Evolutionary conservation across 2,113 vertebrate genomes (phyloP), one percentile per base, ranked within the genome.

Genomic region (Carassius auratus): DNA sequence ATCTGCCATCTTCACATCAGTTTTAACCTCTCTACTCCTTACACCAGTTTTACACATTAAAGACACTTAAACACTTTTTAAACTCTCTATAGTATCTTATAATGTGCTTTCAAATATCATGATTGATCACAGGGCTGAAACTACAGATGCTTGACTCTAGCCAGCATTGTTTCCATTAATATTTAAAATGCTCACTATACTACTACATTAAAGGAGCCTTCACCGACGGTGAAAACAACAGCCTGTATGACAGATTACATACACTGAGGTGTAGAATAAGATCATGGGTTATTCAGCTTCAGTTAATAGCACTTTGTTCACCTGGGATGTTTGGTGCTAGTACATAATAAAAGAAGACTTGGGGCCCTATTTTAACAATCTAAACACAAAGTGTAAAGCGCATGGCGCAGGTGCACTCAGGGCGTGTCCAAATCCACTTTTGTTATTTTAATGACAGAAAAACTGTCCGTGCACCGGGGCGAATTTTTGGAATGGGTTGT

Each of bases 121-220:
- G 48, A 69, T 52, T 66, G 80, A 69, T 57, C 55, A 84, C 83
- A 74, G 79, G 3, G 3, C 48, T 88, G 21, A 9, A 55, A 81
- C 61, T 61, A 19, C 73, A 75, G 85, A 55, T 76, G 42, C 59
- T 76, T 69, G 78, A 36, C 71, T 76, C 52, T 15, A 76, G 42
- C 38, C 64, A 84, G 76, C 84, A 4, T 42, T 64, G 77, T 88
- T 84, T 88, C 23, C 69, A 88, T 88, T 88, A 84, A 88, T 88
- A 84, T 88, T 88, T 84, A 69, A 88, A 81, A 64, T 38, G 15
- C 23, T 62, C 69, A 7, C 75, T 76, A 21, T 81, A 76, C 83
- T 83, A 75, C 74, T 88, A 88, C 85, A 86, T 84, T 83, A 86
- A 84, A 52, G 61, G 81, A 84, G 80, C 71, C 84, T 88, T 79